A percentile compares a stretch with the other conserved stretches of the same genome.
Conservation (phyloP, 2,113 vertebrate species). For the Bos indicus region DNA sequence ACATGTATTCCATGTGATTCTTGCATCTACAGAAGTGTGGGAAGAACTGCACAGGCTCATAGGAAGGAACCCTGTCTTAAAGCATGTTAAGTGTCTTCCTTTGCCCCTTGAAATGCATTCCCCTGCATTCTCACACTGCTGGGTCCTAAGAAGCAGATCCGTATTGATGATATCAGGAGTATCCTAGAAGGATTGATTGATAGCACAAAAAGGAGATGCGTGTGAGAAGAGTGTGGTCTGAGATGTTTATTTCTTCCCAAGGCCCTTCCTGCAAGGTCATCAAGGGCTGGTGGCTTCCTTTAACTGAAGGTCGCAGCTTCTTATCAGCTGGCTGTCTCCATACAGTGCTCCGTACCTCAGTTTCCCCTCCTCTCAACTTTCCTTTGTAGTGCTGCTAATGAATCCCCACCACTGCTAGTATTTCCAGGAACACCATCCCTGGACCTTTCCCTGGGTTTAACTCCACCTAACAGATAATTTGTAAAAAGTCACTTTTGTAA, state of each 20-base stretch:
- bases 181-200: not conserved
- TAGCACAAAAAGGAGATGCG: not conserved
- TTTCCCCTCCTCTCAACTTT: not conserved
- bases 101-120: not conserved
- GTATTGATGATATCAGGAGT: not conserved
- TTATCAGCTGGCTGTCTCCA: not conserved
- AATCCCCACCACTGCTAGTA: not conserved
- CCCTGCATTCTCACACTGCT: not conserved
- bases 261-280: not conserved
- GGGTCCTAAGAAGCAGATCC: not conserved
- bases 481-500: not conserved
- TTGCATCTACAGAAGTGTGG: not conserved
- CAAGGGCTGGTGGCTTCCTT: not conserved
- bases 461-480: not conserved
- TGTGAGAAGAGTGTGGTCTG: not conserved
- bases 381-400: not conserved
- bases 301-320: not conserved
- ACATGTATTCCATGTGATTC: not conserved
- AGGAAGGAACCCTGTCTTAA: not conserved
- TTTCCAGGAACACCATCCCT: not conserved
- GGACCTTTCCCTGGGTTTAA: not conserved
- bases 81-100: not conserved
- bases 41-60: not conserved
- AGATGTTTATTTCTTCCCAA: not conserved
- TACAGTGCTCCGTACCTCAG: not conserved